Evolutionary conservation across 2,113 vertebrate genomes (phyloP), one percentile per base, ranked within the genome.

Genomic region (Amia ocellicauda): DNA sequence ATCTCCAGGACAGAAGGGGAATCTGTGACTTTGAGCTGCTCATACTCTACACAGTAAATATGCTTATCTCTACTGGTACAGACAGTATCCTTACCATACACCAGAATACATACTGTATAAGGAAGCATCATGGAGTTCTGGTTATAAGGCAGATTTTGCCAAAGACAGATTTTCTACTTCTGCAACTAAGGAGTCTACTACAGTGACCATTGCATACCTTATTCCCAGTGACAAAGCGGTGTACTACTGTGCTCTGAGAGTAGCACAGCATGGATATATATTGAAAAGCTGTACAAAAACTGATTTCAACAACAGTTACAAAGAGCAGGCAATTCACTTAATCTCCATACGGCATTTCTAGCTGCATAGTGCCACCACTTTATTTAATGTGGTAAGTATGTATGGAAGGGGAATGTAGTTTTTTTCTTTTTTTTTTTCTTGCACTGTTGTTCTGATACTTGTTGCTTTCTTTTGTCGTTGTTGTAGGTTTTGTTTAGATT

Each of bases 161-260:
- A 28, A 50, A 7, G 3, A 13, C 28, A 26, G 47, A 61, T 31
- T 49, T 19, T 19, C 4, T 24, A 28, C 43, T 50, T 19, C 14
- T 13, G 50, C 59, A 27, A 27, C 24, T 10, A 20, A 9, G 28
- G 17, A 28, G 3, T 61, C 45, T 16, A 62, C 27, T 26, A 3
- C 27, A 19, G 26, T 62, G n/a, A 62, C 11, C 27, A 52, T 62
- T 13, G 20, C 47, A n/a, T 3, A 3, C n/a, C 59, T 61, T 10
- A 61, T 28, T n/a, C 16, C 2, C 10, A 45, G 9, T 31, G 60
- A 62, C 28, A 26, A 49, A 63, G 50, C 29, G 2, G 9, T 63
- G 28, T 63, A 63, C 49, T 63, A 63, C 49, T 63, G 61, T 53
- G 49, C 49, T 53, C 60, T 62, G 20, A 3, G 3, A 11, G 60